A percentile compares a stretch with the other conserved stretches of the same genome.
Conservation (phyloP, 2,113 vertebrate species). For the Chaetodon auriga region DNA sequence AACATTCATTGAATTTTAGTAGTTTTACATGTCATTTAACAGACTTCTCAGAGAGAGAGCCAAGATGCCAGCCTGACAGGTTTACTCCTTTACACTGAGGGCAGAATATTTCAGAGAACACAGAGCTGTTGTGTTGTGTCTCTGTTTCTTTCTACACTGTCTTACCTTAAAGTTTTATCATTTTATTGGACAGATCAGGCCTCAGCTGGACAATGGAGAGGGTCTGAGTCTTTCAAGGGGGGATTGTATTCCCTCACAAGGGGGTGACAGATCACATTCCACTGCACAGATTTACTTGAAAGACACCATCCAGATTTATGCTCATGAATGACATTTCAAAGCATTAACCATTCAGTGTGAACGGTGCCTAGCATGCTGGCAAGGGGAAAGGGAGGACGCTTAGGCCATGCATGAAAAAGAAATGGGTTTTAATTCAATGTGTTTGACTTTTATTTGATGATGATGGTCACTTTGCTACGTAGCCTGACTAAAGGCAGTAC, state of each 20-base stretch:
- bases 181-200: slow-evolving; percentile 32
- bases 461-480: neutral
- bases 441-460: slow-evolving; percentile 35
- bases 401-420: neutral
- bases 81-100: neutral
- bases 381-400: neutral
- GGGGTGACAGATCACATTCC: slow-evolving; percentile 61
- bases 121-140: neutral
- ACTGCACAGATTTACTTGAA: slow-evolving; percentile 55
- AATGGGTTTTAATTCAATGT: slow-evolving; percentile 1
- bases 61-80: neutral
- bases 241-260: slow-evolving; percentile 42
- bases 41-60: neutral
- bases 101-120: neutral
- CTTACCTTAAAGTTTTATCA: slow-evolving; percentile 34
- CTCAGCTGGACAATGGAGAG: slow-evolving; percentile 31
- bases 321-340: slow-evolving; percentile 42
- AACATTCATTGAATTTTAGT: neutral
- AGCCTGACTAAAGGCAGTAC: neutral
- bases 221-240: slow-evolving; percentile 19
- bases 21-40: neutral
- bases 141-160: neutral
- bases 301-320: slow-evolving; percentile 45
- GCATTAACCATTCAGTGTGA: slow-evolving; percentile 18
- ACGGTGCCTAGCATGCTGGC: slow-evolving; percentile 5